These are phyloP conservation scores for Parambassis ranga DNA, from an alignment of 2,797 vertebrate genomes.

Conservation along the genomic window DNA sequence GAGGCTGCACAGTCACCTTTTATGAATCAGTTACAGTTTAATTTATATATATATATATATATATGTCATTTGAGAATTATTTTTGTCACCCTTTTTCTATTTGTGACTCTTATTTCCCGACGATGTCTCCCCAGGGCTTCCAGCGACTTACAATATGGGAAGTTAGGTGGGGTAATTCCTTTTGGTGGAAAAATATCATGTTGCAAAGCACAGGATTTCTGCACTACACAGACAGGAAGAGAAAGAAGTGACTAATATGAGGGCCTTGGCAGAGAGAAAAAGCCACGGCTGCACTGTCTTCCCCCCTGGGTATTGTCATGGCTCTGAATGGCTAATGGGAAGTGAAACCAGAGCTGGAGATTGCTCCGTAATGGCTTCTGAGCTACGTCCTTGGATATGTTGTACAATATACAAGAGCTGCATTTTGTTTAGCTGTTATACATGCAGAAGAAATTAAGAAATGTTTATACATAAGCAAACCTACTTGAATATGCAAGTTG, in stretches of 20 bases:
- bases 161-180: background rate
- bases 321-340: conserved; percentile 73
- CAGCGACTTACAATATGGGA: too few relatives aligned
- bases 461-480: background rate
- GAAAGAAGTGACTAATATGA: conserved; percentile 32
- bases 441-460: background rate
- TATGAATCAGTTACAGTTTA: background rate
- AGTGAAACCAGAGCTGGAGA: conserved; percentile 68
- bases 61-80: background rate
- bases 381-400: conserved; percentile 46
- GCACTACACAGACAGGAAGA: background rate
- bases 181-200: background rate
- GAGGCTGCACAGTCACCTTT: background rate
- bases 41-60: too few relatives aligned
- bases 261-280: conserved; percentile 31
- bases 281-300: conserved; percentile 33
- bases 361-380: conserved; percentile 53
- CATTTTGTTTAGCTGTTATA: conserved; percentile 20
- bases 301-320: conserved; percentile 66
- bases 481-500: background rate
- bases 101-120: too few relatives aligned
- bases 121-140: background rate
- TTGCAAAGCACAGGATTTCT: conserved; percentile 2
- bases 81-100: too few relatives aligned
- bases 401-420: conserved; percentile 14